phyloP scores from a whole-genome alignment of 2,113 vertebrate species.

The Tragulus kanchil region DNA sequence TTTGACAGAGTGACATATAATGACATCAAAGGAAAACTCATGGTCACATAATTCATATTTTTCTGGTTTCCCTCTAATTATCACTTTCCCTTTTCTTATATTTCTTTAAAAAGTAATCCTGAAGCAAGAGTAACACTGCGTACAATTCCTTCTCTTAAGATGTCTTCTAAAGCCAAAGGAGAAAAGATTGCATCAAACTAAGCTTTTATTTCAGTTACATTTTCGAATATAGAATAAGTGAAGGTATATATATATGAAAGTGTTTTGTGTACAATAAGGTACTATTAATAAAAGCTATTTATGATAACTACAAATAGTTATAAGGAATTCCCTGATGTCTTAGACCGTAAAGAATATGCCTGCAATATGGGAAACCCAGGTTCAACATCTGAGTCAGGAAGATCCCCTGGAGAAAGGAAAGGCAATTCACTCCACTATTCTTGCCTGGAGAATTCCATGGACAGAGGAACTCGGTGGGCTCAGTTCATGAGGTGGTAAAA shows the following conservation, averaged over 20 bases:
- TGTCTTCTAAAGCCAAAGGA: background rate
- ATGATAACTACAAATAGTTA: background rate
- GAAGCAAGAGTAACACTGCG: background rate
- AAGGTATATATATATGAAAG: background rate
- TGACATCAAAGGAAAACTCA: background rate
- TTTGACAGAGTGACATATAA: background rate
- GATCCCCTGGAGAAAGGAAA: no score
- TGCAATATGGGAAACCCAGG: no score
- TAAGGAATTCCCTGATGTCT: no score
- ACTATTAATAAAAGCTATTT: background rate
- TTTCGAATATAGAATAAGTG: background rate
- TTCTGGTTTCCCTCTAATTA: background rate
- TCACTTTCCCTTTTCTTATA: background rate
- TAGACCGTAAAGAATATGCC: no score
- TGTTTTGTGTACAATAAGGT: background rate
- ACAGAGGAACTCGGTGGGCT: no score
- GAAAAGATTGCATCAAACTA: background rate
- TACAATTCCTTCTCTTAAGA: background rate
- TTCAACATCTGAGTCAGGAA: no score
- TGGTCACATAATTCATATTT: background rate
- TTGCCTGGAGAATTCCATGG: no score
- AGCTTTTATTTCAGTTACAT: background rate
- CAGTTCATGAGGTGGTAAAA: no score
- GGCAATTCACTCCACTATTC: no score
- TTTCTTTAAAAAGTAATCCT: background rate